Conservation (phyloP, 2,113 vertebrate genomes). For the Hippocampus guttulatus region DNA sequence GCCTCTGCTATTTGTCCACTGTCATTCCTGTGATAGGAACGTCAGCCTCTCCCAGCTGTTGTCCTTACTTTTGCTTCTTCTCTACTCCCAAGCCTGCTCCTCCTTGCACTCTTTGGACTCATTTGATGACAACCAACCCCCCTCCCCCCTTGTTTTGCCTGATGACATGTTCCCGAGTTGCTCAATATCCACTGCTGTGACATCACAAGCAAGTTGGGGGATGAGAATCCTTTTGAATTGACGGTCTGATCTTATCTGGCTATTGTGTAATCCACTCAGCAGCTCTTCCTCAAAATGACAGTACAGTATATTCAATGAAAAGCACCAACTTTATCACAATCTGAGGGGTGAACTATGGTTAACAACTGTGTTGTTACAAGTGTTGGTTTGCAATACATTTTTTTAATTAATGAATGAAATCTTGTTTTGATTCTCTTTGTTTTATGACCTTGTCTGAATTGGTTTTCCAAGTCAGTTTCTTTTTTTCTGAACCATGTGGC, state of each 20-base stretch:
- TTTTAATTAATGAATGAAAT: too few relatives aligned
- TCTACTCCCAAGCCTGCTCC: slow-evolving; percentile 10
- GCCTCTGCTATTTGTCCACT: slow-evolving; percentile 52
- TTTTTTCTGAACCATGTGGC: too few relatives aligned
- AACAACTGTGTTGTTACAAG: too few relatives aligned
- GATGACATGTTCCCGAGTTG: background rate
- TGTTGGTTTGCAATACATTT: too few relatives aligned
- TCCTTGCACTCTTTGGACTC: slow-evolving; percentile 11
- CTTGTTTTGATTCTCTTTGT: too few relatives aligned
- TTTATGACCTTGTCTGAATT: too few relatives aligned
- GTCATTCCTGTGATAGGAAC: slow-evolving; percentile 36
- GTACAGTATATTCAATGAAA: background rate
- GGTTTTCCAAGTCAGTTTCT: too few relatives aligned
- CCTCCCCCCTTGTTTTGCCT: background rate
- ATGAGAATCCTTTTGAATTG: too few relatives aligned
- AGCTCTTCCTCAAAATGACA: too few relatives aligned
- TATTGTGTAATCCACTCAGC: too few relatives aligned
- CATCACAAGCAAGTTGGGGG: background rate
- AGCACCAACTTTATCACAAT: background rate
- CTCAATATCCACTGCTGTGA: background rate
- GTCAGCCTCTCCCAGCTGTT: slow-evolving; percentile 21
- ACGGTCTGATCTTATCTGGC: too few relatives aligned
- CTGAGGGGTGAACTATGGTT: too few relatives aligned
- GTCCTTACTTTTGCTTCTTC: slow-evolving; percentile 20
- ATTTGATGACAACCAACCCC: slow-evolving; percentile 9